Evolutionary conservation across 1,140 invertebrate genomes (phyloP).

Genomic region (Cherax quadricarinatus): DNA sequence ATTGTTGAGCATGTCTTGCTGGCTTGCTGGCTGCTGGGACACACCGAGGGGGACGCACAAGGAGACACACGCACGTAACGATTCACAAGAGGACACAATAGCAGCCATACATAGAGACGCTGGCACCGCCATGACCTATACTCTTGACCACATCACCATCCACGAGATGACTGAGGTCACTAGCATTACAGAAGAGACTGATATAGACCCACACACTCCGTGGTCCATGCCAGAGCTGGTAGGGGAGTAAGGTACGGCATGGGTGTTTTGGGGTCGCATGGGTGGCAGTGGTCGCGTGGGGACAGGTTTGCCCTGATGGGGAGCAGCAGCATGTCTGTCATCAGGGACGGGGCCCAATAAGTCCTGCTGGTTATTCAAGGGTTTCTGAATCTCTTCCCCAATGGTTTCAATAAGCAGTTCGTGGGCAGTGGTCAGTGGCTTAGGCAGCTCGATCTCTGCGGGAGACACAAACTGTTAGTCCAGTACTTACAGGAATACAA

Average conservation of each 20-base stretch:
- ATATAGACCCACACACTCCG: neutral
- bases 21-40: neutral
- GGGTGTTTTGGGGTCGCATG: constrained; percentile 42
- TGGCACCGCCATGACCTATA: neutral
- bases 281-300: constrained; percentile 27
- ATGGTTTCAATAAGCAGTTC: constrained; percentile 26
- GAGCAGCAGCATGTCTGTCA: constrained; percentile 23
- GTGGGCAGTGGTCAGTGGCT: constrained; percentile 23
- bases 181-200: neutral
- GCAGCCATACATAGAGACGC: neutral
- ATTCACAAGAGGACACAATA: neutral
- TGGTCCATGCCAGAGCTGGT: neutral
- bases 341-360: neutral
- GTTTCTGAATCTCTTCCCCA: neutral
- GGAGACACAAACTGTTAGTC: neutral
- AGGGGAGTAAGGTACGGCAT: constrained; percentile 41
- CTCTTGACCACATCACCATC: neutral
- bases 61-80: neutral
- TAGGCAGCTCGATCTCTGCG: constrained; percentile 35
- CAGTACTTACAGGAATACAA: no score
- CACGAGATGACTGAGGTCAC: neutral
- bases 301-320: constrained; percentile 10
- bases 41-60: neutral
- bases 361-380: neutral
- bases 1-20: neutral